Conservation (phyloP, 1,140 invertebrate genomes). For the Eurosta solidaginis region DNA sequence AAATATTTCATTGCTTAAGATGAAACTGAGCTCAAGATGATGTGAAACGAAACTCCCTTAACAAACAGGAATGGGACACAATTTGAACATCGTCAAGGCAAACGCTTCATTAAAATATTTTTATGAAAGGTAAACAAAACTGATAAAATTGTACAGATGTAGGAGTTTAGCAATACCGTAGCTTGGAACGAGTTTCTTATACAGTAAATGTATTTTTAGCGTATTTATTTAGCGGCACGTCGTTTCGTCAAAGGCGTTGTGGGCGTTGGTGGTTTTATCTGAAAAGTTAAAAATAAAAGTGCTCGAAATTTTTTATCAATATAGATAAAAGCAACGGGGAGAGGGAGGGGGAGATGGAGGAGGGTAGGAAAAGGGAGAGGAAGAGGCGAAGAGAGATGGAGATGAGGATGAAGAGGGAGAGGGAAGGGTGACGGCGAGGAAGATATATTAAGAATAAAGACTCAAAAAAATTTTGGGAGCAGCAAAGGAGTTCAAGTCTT, state of each 20-base stretch:
- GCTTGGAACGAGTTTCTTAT: slow-evolving; percentile 22
- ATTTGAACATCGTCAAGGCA: background rate
- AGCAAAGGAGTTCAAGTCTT: too few relatives aligned
- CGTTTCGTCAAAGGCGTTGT: slow-evolving; percentile 54
- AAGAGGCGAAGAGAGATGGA: too few relatives aligned
- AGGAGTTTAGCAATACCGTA: slow-evolving; percentile 18
- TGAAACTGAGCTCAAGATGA: background rate
- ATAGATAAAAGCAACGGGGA: too few relatives aligned
- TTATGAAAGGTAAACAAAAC: background rate
- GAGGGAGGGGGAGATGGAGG: too few relatives aligned
- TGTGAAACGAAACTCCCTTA: background rate
- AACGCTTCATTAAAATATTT: background rate
- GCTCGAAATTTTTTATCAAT: background rate
- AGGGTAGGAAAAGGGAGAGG: too few relatives aligned
- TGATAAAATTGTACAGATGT: background rate
- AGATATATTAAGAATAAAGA: too few relatives aligned
- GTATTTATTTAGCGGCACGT: slow-evolving; percentile 27
- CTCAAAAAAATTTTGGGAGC: too few relatives aligned
- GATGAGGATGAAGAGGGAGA: too few relatives aligned
- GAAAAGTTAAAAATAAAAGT: slow-evolving; percentile 19
- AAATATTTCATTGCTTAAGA: background rate
- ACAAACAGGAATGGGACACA: background rate
- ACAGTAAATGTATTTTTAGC: background rate
- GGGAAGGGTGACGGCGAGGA: too few relatives aligned
- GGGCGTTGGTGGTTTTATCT: slow-evolving; percentile 56